Base-by-base conservation (phyloP, 2,888 invertebrate genomes). In the Brassicogethes aeneus region DNA sequence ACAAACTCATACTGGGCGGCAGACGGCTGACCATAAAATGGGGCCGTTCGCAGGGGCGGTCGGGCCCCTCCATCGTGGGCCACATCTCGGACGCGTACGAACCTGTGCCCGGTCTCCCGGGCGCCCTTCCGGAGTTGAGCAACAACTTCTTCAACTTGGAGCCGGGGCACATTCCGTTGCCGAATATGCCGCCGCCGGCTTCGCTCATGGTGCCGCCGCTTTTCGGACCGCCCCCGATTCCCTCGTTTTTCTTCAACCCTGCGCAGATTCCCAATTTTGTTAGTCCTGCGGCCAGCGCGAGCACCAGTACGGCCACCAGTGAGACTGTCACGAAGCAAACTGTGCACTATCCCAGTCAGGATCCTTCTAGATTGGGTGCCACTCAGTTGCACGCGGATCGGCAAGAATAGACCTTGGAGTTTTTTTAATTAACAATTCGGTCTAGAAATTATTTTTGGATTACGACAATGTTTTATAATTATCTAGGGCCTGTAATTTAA, bases 301-400 rank as follows among this genome's bases (percentile, higher is more conserved):
- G 37, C 29, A 34, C 43, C 8, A 17, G 17, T 12, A 33, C 40
- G 16, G 40, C 40, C 66, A 13, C 69, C 70, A 13, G 71, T 70
- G 42, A 76, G 74, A 56, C 60, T 13, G 57, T 52, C 3, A 56
- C 45, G 3, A 64, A 69, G 0, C 63, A 66, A 33, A 69, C 79
- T 1, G 71, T 82, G 35, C 94, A 96, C 69, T 99, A 99, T 74
- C 96, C 97, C 2, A 94, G 94, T 61, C 97, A 97, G 68, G 97
- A 99, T 74, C 97, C 97, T 0, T 82, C 86, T 30, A 75, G 94
- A 16, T 79, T 95, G 69, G 95, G 95, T 0, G 81, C 89, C 0
- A 70, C 71, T 12, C 70, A 70, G 46, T 44, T 65, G 36, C 62
- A 61, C 45, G 61, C 61, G 3, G 66, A 66, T 46, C 54, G 62